phyloP scores from a whole-genome alignment of 1,140 invertebrate genomes.

The Nylanderia fulva region DNA sequence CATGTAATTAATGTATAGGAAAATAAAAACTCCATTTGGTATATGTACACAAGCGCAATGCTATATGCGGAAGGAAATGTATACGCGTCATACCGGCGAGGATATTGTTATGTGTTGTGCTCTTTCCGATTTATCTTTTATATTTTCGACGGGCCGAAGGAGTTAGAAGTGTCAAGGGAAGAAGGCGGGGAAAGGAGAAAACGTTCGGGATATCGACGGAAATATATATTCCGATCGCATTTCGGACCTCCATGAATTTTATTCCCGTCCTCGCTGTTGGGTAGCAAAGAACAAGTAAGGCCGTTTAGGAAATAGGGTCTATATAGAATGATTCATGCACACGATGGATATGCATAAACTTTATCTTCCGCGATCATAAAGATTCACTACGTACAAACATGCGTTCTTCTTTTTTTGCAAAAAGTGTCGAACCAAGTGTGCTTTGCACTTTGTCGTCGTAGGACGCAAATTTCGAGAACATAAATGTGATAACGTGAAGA shows the following conservation, averaged over 20 bases:
- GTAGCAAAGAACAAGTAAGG: slow-evolving; percentile 42
- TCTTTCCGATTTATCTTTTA: slow-evolving; percentile 48
- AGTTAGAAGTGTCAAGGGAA: slow-evolving; percentile 29
- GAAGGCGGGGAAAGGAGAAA: background rate
- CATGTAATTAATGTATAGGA: too few relatives aligned
- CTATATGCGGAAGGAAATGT: background rate
- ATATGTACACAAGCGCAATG: background rate
- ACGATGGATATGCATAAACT: slow-evolving; percentile 44
- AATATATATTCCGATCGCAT: slow-evolving; percentile 56
- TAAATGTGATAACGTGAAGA: slow-evolving; percentile 2
- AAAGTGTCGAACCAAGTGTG: slow-evolving; percentile 16
- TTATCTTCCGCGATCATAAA: slow-evolving; percentile 34
- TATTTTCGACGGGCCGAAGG: slow-evolving; percentile 42
- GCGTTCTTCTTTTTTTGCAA: background rate
- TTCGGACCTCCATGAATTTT: slow-evolving; percentile 47
- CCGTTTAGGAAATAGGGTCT: slow-evolving; percentile 50
- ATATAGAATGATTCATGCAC: slow-evolving; percentile 27
- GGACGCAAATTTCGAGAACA: slow-evolving; percentile 21
- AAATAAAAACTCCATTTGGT: background rate
- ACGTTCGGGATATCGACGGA: slow-evolving; percentile 47
- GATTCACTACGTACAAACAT: slow-evolving; percentile 2
- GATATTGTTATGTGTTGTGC: slow-evolving; percentile 6
- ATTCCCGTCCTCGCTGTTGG: slow-evolving; percentile 28
- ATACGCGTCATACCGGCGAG: background rate
- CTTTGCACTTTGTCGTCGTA: slow-evolving; percentile 16